A percentile compares a stretch with the other conserved stretches of the same genome.
Evolutionary conservation across 2,113 vertebrate species (phyloP).

Genomic region (Thryonomys swinderianus): DNA sequence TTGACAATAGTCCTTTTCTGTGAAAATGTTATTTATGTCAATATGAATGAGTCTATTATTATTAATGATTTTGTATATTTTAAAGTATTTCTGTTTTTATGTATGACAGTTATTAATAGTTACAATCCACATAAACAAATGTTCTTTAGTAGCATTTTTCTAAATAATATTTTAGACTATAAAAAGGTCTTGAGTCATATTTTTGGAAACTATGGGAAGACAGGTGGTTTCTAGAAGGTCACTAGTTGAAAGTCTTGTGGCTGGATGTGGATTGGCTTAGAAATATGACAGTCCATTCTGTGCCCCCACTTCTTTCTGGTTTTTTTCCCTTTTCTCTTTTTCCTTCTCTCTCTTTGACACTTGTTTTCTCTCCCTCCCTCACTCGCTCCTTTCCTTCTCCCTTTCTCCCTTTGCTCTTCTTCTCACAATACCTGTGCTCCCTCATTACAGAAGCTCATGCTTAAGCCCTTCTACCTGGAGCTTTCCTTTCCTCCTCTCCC

Average conservation of each 20-base stretch:
- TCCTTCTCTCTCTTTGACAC: too few species aligned
- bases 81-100: neutral
- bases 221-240: neutral
- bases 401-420: neutral
- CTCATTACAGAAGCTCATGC: neutral
- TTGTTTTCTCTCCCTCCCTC: neutral
- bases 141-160: neutral
- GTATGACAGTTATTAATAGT: neutral
- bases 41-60: neutral
- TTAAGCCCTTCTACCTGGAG: neutral
- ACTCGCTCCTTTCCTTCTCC: neutral
- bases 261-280: neutral
- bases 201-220: neutral
- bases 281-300: neutral
- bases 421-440: neutral
- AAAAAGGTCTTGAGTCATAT: neutral
- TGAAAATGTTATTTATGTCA: neutral
- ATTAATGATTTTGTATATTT: neutral
- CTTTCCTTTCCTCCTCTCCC: neutral
- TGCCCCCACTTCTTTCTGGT: fast-evolving
- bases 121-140: neutral
- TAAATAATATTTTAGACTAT: neutral
- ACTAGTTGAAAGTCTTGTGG: neutral
- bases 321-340: neutral
- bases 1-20: slow-evolving; percentile 23